Evolutionary conservation across 2,113 vertebrate species (phyloP).

Genomic region (Astatoreochromis straeleni): DNA sequence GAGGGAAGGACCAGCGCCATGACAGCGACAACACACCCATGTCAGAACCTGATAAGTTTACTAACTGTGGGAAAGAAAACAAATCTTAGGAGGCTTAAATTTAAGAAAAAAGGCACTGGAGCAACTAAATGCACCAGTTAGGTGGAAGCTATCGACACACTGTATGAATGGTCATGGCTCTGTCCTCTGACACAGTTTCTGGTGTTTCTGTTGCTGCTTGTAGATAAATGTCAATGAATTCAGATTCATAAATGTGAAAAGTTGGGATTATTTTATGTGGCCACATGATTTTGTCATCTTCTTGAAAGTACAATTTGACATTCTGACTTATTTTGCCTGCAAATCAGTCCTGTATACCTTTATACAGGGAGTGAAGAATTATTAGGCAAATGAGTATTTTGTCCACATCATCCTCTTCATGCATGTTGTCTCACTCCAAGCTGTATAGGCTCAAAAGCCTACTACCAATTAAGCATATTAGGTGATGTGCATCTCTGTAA

Average conservation of each 20-base stretch:
- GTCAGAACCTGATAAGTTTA: conserved; percentile 39
- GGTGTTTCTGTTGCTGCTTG: background rate
- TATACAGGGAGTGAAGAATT: background rate
- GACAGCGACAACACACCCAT: conserved; percentile 38
- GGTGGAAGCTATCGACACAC: background rate
- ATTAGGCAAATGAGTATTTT: too few species aligned
- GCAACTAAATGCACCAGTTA: background rate
- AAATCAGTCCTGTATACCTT: background rate
- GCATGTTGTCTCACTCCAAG: too few species aligned
- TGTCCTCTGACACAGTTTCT: background rate
- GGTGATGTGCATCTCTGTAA: too few species aligned
- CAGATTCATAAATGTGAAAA: background rate
- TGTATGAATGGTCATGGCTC: background rate
- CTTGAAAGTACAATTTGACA: background rate
- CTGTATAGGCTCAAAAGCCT: too few species aligned
- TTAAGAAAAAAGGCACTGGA: background rate
- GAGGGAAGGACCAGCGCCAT: conserved; percentile 8
- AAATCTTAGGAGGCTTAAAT: conserved; percentile 24
- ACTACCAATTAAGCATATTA: too few species aligned
- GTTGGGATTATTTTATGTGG: background rate
- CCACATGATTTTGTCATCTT: background rate
- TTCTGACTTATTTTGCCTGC: background rate
- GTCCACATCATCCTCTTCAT: too few species aligned
- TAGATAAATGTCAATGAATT: background rate
- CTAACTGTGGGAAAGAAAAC: conserved; percentile 30